Percentiles rank a stretch among this genome's conserved stretches.
Conservation (phyloP, 2,797 vertebrate species). For the Oreochromis grahami region DNA sequence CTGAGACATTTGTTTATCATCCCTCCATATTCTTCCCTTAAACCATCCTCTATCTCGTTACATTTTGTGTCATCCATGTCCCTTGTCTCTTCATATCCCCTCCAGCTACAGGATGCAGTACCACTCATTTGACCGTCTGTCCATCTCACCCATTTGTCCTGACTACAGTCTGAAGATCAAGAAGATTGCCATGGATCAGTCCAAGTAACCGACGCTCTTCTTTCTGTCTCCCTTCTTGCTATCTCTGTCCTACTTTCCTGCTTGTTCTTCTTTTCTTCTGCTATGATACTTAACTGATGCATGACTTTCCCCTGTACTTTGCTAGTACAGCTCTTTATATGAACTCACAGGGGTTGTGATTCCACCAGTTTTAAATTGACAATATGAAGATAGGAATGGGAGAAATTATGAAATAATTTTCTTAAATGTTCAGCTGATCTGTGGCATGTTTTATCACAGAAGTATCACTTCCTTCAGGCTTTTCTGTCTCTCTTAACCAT, state of each 20-base stretch:
- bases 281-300: constrained; percentile 22
- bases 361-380: background rate
- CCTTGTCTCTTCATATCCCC: constrained; percentile 39
- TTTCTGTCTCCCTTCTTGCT: background rate
- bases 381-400: background rate
- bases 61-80: constrained; percentile 41
- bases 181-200: constrained; percentile 76
- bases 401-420: background rate
- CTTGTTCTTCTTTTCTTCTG: constrained; percentile 13
- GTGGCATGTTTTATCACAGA: constrained; percentile 26
- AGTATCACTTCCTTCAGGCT: constrained; percentile 4
- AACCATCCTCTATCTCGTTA: background rate
- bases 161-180: constrained; percentile 80
- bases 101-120: constrained; percentile 67
- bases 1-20: background rate
- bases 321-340: background rate
- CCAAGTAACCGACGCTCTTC: constrained; percentile 69
- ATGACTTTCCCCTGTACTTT: constrained; percentile 10
- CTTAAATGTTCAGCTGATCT: background rate
- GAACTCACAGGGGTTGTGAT: background rate
- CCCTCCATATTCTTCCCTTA: background rate
- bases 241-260: constrained; percentile 2
- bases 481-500: background rate
- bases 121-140: constrained; percentile 78
- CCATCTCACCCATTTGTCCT: constrained; percentile 77